Evolutionary conservation across 2,113 vertebrate species (phyloP).

Genomic region (Propithecus coquereli): DNA sequence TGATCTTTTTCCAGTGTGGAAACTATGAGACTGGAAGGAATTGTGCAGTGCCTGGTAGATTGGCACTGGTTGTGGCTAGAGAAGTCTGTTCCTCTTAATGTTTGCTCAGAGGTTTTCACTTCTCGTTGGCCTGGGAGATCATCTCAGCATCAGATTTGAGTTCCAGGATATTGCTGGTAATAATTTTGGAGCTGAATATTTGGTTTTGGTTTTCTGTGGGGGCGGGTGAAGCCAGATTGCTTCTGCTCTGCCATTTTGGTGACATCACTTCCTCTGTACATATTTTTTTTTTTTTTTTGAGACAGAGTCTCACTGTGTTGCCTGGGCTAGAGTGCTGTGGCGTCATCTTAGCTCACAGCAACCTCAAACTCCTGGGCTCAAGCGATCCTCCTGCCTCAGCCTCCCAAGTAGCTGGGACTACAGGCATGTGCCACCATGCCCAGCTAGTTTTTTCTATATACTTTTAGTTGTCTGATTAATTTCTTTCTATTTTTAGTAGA

Average conservation of each 20-base stretch:
- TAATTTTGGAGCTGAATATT: background rate
- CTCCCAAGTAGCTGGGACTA: too few species aligned
- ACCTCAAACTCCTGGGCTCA: too few species aligned
- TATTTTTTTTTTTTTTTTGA: too few species aligned
- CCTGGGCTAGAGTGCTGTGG: too few species aligned
- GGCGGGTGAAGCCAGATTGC: background rate
- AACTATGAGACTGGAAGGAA: background rate
- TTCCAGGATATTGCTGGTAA: background rate
- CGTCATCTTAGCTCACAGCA: too few species aligned
- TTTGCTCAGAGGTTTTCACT: background rate
- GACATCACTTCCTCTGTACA: background rate
- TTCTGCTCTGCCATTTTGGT: background rate
- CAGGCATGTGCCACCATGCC: too few species aligned
- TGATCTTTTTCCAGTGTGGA: background rate
- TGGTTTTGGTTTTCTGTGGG: background rate
- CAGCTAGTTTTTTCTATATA: too few species aligned
- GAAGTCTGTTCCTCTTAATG: background rate
- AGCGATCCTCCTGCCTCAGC: too few species aligned
- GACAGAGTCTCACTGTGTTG: too few species aligned
- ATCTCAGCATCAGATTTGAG: background rate
- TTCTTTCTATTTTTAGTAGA: too few species aligned
- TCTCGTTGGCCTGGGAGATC: background rate
- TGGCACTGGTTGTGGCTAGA: background rate
- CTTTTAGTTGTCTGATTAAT: too few species aligned
- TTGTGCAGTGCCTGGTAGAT: background rate